Evolutionary conservation across 2,113 vertebrate species (phyloP).

Genomic region (Phyllostomus discolor): DNA sequence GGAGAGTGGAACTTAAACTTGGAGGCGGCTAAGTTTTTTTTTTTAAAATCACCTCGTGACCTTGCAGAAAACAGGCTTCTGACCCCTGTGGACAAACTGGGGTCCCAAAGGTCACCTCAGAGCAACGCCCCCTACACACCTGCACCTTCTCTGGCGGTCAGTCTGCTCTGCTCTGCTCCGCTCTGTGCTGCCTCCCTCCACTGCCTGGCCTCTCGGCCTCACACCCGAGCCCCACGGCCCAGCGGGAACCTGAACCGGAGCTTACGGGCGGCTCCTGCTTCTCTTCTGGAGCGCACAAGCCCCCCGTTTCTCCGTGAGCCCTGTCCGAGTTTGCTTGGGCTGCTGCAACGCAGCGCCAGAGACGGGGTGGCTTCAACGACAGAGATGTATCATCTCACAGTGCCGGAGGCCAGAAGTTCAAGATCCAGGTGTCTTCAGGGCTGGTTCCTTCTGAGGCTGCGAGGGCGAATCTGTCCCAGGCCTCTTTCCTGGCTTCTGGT

Average conservation of each 20-base stretch:
- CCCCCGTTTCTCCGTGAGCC: background rate
- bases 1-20: background rate
- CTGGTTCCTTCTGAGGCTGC: background rate
- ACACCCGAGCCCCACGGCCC: background rate
- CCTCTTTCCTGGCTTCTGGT: background rate
- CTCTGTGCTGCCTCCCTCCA: background rate
- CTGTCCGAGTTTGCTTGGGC: background rate
- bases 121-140: background rate
- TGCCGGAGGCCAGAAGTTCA: background rate
- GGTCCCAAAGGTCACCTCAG: background rate
- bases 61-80: slow-evolving; percentile 22
- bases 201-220: background rate
- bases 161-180: background rate
- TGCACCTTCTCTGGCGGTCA: background rate
- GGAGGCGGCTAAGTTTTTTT: background rate
- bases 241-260: background rate
- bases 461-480: too few relatives aligned
- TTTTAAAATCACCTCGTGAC: background rate
- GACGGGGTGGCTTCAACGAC: background rate
- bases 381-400: background rate
- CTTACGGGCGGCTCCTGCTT: background rate
- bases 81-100: background rate
- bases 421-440: background rate
- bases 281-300: background rate
- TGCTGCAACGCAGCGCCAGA: background rate